Evolutionary conservation across 2,113 vertebrate genomes (phyloP).

Genomic region (Barbus barbus): DNA sequence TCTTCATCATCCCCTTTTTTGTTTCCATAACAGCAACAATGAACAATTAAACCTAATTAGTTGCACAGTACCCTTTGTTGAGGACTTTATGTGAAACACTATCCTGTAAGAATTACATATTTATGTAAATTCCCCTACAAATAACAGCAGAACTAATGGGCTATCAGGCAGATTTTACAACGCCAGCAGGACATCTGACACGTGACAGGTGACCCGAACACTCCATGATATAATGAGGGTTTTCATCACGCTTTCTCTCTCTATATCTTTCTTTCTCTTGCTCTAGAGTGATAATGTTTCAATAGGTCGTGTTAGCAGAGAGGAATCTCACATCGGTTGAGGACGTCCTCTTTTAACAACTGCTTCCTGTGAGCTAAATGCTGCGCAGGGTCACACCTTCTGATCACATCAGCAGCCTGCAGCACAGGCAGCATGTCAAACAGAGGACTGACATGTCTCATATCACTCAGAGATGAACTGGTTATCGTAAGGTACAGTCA

Average conservation of each 20-base stretch:
- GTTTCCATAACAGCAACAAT: slow-evolving; percentile 44
- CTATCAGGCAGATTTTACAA: slow-evolving; percentile 53
- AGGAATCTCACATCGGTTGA: slow-evolving; percentile 23
- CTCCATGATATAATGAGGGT: slow-evolving; percentile 55
- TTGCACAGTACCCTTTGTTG: slow-evolving; percentile 40
- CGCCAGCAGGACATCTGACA: slow-evolving; percentile 48
- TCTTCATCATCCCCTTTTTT: slow-evolving; percentile 36
- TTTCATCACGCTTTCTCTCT: slow-evolving; percentile 52
- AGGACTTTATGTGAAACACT: slow-evolving; percentile 49
- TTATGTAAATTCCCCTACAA: slow-evolving; percentile 52
- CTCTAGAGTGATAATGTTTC: slow-evolving; percentile 36
- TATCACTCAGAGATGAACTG: not conserved
- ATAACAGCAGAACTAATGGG: slow-evolving; percentile 56
- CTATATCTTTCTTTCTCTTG: not conserved
- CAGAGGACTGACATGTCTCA: slow-evolving; percentile 11
- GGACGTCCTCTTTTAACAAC: slow-evolving; percentile 13
- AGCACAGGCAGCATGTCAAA: slow-evolving; percentile 19
- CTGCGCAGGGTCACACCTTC: slow-evolving; percentile 12
- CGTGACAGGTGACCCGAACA: slow-evolving; percentile 51
- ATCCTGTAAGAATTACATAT: slow-evolving; percentile 53
- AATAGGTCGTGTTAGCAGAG: slow-evolving; percentile 30
- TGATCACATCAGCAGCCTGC: not conserved
- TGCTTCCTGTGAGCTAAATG: slow-evolving; percentile 26
- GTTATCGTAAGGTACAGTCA: not conserved
- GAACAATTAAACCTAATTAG: slow-evolving; percentile 62